Conservation (phyloP, 92 coral and sea anemone species). For the Palythoa caribaeorum region DNA sequence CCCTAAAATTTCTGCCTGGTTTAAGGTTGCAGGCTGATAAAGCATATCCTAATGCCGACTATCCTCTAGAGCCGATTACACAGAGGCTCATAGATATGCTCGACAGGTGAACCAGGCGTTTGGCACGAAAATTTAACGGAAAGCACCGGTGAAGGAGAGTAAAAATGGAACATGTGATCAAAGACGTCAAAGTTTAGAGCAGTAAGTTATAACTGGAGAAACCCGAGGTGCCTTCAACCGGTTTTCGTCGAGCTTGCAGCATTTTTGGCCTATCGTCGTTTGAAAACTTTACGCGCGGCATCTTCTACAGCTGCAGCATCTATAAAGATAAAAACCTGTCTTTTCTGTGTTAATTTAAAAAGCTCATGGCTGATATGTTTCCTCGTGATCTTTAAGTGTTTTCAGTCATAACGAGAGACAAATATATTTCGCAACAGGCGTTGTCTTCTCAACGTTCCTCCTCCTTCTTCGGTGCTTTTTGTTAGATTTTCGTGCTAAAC, state of each 20-base stretch:
- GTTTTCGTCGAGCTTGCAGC: conserved; percentile 29
- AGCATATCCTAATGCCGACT: neutral
- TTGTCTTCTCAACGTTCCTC: too few species aligned
- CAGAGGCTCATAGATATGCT: conserved; percentile 6
- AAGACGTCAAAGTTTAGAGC: conserved; percentile 21
- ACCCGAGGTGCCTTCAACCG: conserved; percentile 33
- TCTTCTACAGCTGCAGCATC: too few species aligned
- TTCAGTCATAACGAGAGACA: too few species aligned
- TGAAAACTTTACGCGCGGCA: neutral
- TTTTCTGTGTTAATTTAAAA: too few species aligned
- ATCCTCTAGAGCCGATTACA: conserved; percentile 11
- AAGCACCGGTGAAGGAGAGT: neutral
- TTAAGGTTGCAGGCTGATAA: neutral
- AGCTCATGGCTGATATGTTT: too few species aligned
- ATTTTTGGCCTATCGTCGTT: conserved; percentile 31
- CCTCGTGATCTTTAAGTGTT: too few species aligned
- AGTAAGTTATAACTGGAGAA: conserved; percentile 36
- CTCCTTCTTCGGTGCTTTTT: too few species aligned
- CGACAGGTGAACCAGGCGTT: neutral
- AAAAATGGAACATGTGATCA: too few species aligned
- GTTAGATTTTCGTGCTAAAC: too few species aligned
- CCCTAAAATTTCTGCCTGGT: neutral
- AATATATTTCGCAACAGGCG: too few species aligned
- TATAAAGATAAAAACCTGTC: too few species aligned
- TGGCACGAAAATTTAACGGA: neutral